Percentiles rank a stretch among this genome's conserved stretches.
phyloP scores from a whole-genome alignment of 2,797 vertebrate genomes.

The Malurus splendens region DNA sequence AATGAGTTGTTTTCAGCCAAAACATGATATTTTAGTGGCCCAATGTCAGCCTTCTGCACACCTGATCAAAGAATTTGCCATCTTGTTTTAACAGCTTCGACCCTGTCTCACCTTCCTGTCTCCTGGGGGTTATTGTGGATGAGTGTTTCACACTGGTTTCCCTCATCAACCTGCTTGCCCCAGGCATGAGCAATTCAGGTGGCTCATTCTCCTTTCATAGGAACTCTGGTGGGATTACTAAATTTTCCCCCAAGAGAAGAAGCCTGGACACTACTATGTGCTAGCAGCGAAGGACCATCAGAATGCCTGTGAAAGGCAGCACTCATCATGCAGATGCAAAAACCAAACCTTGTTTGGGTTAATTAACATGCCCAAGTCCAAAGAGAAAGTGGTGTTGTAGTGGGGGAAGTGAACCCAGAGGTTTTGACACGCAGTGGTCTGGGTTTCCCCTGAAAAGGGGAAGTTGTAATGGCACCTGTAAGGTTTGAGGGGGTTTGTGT shows the following conservation, averaged over 20 bases:
- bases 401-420: slow-evolving; percentile 29
- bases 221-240: not conserved
- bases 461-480: slow-evolving; percentile 46
- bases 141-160: not conserved
- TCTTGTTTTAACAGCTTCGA: not conserved
- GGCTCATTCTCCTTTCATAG: not conserved
- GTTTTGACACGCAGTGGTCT: slow-evolving; percentile 8
- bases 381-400: not conserved
- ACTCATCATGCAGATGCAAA: not conserved
- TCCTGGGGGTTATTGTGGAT: not conserved
- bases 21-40: not conserved
- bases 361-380: not conserved
- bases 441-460: slow-evolving; percentile 44
- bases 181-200: not conserved
- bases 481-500: not conserved
- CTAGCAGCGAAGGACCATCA: not conserved
- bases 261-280: not conserved
- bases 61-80: not conserved
- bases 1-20: not conserved
- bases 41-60: not conserved
- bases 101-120: not conserved
- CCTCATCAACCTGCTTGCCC: not conserved
- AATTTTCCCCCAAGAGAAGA: not conserved
- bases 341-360: not conserved
- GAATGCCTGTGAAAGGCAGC: not conserved